Evolutionary conservation across 2,113 vertebrate genomes (phyloP).

Genomic region (Acrocephalus kingi): DNA sequence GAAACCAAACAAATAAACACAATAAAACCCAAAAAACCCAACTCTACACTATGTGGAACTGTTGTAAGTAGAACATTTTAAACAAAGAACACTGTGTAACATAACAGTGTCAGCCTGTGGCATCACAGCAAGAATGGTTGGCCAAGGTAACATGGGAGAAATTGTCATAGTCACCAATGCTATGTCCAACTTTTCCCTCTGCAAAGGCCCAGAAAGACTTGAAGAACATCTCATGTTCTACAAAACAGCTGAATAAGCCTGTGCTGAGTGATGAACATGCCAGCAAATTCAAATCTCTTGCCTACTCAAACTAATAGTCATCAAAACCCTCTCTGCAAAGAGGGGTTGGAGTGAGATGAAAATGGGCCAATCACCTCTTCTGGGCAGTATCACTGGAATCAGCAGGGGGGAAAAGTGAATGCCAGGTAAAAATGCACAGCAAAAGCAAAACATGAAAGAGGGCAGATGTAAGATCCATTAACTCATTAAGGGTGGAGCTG

Average conservation of each 20-base stretch:
- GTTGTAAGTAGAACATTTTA: background rate
- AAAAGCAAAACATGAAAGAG: background rate
- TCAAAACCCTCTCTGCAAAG: background rate
- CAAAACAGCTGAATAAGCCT: background rate
- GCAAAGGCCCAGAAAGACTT: background rate
- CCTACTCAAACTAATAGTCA: background rate
- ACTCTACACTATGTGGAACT: background rate
- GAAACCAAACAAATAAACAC: accelerated
- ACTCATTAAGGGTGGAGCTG: conserved; percentile 30
- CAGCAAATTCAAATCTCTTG: background rate
- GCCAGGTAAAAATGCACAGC: background rate
- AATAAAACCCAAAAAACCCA: accelerated
- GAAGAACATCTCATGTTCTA: background rate
- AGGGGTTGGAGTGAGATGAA: background rate
- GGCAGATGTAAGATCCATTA: background rate
- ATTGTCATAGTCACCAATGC: background rate
- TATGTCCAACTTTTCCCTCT: background rate
- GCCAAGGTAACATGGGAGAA: background rate
- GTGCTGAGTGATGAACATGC: background rate
- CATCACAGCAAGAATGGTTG: background rate
- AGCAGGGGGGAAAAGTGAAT: background rate
- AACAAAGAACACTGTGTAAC: background rate
- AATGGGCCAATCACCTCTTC: background rate
- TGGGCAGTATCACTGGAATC: background rate
- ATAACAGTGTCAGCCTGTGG: background rate